Percentiles rank a stretch among this genome's conserved stretches.
phyloP scores from a whole-genome alignment of 2,113 vertebrate species.

The Murina feae region DNA sequence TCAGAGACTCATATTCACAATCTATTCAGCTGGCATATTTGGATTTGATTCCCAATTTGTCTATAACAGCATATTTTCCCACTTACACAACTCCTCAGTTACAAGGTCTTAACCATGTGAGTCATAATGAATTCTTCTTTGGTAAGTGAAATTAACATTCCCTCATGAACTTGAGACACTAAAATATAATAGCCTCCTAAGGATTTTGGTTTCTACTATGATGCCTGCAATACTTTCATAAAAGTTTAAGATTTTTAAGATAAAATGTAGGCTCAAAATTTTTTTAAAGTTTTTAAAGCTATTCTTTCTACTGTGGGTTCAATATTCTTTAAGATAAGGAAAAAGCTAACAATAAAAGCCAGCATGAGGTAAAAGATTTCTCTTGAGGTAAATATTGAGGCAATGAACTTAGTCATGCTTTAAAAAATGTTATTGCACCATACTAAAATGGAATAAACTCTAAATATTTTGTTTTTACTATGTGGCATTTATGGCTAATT shows the following conservation, averaged over 20 bases:
- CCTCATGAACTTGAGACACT: slow-evolving; percentile 51
- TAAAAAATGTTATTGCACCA: background rate
- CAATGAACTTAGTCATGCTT: background rate
- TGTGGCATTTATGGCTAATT: background rate
- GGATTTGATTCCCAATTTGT: background rate
- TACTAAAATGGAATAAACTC: background rate
- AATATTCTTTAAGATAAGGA: slow-evolving; percentile 9
- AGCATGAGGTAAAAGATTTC: background rate
- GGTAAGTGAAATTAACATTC: slow-evolving; percentile 54
- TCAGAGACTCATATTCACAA: background rate
- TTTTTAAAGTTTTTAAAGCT: background rate
- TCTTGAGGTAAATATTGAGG: background rate
- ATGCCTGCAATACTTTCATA: background rate
- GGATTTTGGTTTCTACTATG: slow-evolving; percentile 1
- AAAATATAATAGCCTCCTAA: slow-evolving; percentile 51
- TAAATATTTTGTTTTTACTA: background rate
- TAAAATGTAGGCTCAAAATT: slow-evolving; percentile 10
- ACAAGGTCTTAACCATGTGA: slow-evolving; percentile 58
- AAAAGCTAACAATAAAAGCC: background rate
- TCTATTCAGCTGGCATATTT: slow-evolving; percentile 26
- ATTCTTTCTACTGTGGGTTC: background rate
- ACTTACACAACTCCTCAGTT: background rate
- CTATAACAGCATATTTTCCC: slow-evolving; percentile 27
- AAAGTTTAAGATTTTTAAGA: slow-evolving; percentile 33
- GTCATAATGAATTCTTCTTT: slow-evolving; percentile 50